Conservation (phyloP, 2,797 vertebrate species). For the Artibeus jamaicensis region DNA sequence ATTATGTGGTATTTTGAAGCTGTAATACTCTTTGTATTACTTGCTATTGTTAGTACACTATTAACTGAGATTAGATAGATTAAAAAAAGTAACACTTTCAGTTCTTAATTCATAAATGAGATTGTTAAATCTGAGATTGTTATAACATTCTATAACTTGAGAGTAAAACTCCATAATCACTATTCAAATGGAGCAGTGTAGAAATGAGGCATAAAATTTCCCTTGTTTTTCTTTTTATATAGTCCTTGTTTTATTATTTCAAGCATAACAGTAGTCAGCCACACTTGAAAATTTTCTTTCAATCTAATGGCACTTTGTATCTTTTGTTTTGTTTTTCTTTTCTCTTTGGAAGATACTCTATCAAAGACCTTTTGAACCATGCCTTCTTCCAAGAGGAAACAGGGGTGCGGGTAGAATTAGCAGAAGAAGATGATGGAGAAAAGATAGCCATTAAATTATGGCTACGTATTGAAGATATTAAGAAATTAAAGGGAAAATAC, state of each 20-base stretch:
- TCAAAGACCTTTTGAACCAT: constrained; percentile 98
- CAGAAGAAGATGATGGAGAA: constrained; percentile 99
- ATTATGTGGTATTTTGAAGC: constrained; percentile 39
- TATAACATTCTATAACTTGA: neutral
- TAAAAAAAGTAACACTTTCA: constrained; percentile 11
- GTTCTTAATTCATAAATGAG: constrained; percentile 32
- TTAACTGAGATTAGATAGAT: constrained; percentile 10
- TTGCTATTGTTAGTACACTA: neutral
- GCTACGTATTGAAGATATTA: constrained; percentile 98
- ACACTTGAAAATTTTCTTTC: constrained; percentile 33
- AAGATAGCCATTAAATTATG: constrained; percentile 98
- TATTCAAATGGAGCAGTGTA: neutral
- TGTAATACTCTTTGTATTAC: constrained; percentile 1
- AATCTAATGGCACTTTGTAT: constrained; percentile 47
- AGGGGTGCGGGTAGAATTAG: constrained; percentile 96
- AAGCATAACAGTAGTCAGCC: neutral
- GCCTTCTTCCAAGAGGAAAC: constrained; percentile 99
- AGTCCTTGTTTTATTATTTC: constrained; percentile 10
- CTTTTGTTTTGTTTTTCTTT: constrained; percentile 48
- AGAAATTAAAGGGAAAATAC: constrained; percentile 99
- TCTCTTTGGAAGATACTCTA: constrained; percentile 90
- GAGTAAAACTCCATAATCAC: neutral
- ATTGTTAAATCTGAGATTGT: constrained; percentile 20
- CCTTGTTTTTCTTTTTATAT: neutral
- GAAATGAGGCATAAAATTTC: constrained; percentile 18